These are phyloP conservation scores for Drosophila mojavensis DNA, from an alignment of 1,140 invertebrate genomes.

Conservation along the genomic window DNA sequence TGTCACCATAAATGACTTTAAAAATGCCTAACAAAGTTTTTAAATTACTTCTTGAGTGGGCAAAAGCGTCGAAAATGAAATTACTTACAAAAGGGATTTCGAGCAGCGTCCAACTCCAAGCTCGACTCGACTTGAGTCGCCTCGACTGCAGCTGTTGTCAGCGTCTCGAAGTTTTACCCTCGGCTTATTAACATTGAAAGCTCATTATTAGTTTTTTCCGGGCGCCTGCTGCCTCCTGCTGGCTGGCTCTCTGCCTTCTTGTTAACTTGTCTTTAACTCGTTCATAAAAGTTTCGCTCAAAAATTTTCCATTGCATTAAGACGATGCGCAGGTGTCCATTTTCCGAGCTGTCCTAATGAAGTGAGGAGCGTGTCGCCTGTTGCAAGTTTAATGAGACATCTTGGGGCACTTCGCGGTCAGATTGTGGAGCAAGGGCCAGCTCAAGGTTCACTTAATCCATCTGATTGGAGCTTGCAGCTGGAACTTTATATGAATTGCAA, in stretches of 20 bases:
- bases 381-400: constrained; percentile 66
- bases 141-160: constrained; percentile 62
- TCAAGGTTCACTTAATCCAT: not conserved
- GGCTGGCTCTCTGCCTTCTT: not conserved
- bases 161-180: constrained; percentile 20
- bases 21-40: constrained; percentile 80
- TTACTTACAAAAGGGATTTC: constrained; percentile 74
- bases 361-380: not conserved
- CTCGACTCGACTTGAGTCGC: not conserved
- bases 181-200: constrained; percentile 80
- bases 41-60: constrained; percentile 76
- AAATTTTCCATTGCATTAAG: constrained; percentile 76
- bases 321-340: constrained; percentile 67
- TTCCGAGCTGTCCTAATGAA: constrained; percentile 41
- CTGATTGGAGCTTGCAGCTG: not conserved
- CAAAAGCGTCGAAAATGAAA: constrained; percentile 68
- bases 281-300: constrained; percentile 70
- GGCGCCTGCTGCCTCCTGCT: constrained; percentile 1
- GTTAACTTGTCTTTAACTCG: constrained; percentile 58
- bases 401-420: constrained; percentile 16
- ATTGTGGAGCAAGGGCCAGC: not conserved
- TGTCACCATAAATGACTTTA: constrained; percentile 73
- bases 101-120: constrained; percentile 19
- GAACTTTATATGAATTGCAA: no score
- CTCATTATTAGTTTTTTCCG: constrained; percentile 78